Percentiles rank a stretch among this genome's conserved stretches.
Conservation (phyloP, 2,797 vertebrate species). For the Decapterus maruadsi region DNA sequence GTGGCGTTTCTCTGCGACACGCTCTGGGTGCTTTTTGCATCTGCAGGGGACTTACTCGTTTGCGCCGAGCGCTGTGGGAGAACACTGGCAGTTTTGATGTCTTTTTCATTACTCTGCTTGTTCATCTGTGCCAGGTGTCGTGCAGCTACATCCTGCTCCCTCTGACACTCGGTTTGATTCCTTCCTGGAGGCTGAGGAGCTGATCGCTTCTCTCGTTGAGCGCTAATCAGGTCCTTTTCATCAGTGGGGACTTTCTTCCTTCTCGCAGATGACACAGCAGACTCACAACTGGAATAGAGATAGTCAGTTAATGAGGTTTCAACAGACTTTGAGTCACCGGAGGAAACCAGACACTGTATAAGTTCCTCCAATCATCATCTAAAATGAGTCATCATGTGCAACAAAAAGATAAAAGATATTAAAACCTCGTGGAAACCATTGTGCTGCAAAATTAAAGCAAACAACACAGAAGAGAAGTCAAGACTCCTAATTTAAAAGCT, state of each 20-base stretch:
- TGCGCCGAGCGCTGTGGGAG: conserved; percentile 55
- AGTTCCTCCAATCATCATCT: background rate
- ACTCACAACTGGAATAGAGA: conserved; percentile 57
- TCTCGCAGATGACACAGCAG: conserved; percentile 14
- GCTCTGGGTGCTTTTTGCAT: conserved; percentile 35
- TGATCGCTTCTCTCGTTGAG: conserved; percentile 66
- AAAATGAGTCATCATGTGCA: background rate
- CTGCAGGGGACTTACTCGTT: conserved; percentile 26
- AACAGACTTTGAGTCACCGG: background rate
- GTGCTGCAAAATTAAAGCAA: background rate
- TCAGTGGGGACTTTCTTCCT: conserved; percentile 1
- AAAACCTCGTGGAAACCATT: background rate
- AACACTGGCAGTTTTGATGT: conserved; percentile 48
- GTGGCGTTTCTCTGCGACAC: background rate
- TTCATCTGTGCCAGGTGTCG: conserved; percentile 16
- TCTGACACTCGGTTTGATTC: conserved; percentile 27
- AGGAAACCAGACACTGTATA: background rate
- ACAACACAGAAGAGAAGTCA: background rate
- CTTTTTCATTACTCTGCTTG: conserved; percentile 47
- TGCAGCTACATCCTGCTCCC: conserved; percentile 29
- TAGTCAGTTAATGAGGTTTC: conserved; percentile 14
- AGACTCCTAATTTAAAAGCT: background rate
- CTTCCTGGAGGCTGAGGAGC: conserved; percentile 78
- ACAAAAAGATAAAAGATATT: background rate
- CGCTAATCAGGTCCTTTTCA: conserved; percentile 40